Percentiles rank a stretch among this genome's conserved stretches.
phyloP scores from a whole-genome alignment of 2,113 vertebrate species.

The Actenoides hombroni region DNA sequence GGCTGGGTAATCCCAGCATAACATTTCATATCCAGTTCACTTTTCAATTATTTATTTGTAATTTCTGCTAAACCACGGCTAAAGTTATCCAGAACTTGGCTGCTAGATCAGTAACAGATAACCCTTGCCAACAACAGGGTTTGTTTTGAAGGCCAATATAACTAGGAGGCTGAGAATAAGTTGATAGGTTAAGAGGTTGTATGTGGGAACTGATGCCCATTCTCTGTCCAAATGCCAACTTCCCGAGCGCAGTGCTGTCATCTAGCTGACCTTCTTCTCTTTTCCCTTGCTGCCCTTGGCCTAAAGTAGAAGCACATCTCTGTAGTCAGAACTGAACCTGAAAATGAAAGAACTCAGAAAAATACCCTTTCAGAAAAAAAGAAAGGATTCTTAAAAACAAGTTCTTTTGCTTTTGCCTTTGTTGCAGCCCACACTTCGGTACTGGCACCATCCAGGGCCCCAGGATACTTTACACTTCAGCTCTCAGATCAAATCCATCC shows the following conservation, averaged over 20 bases:
- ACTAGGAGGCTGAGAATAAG: constrained; percentile 19
- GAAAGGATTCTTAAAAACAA: constrained; percentile 44
- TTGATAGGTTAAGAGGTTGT: background rate
- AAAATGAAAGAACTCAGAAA: constrained; percentile 53
- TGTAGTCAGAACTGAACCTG: constrained; percentile 27
- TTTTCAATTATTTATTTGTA: constrained; percentile 63
- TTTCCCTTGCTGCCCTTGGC: background rate
- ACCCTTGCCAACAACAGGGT: constrained; percentile 9
- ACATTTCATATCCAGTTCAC: background rate
- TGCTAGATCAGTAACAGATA: constrained; percentile 29
- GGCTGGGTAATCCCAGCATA: background rate
- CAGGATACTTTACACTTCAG: background rate
- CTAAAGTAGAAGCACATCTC: background rate
- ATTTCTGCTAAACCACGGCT: constrained; percentile 54
- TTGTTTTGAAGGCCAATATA: constrained; percentile 31
- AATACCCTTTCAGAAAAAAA: constrained; percentile 61
- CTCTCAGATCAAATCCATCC: constrained; percentile 6
- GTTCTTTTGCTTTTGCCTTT: background rate
- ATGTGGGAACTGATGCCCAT: constrained; percentile 1
- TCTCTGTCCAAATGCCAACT: background rate
- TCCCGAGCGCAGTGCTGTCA: background rate
- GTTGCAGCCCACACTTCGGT: background rate
- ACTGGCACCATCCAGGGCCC: background rate
- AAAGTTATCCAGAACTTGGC: background rate
- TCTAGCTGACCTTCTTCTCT: background rate